A percentile compares a stretch with the other conserved stretches of the same genome.
phyloP scores from a whole-genome alignment of 1,140 invertebrate genomes.

The Thaumatotibia leucotreta region DNA sequence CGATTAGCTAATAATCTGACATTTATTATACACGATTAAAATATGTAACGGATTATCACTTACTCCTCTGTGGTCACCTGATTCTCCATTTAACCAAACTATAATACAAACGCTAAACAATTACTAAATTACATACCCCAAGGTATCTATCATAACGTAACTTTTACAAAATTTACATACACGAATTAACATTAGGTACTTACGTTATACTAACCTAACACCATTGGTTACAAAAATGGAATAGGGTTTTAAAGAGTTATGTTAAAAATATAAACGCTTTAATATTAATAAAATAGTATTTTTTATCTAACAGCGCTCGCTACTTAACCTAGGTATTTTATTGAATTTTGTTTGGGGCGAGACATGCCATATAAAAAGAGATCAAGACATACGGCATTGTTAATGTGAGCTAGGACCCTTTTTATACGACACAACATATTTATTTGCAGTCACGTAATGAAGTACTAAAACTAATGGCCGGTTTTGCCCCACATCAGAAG shows the following conservation, averaged over 20 bases:
- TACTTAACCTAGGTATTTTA: slow-evolving; percentile 24
- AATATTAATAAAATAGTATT: slow-evolving; percentile 42
- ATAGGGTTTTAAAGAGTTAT: slow-evolving; percentile 31
- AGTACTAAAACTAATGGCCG: slow-evolving; percentile 8
- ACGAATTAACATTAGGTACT: slow-evolving; percentile 32
- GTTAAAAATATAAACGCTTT: slow-evolving; percentile 52
- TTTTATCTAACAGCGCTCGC: slow-evolving; percentile 34
- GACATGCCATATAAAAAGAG: background rate
- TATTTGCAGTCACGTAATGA: slow-evolving; percentile 1
- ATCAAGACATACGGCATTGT: background rate
- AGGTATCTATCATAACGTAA: slow-evolving; percentile 19
- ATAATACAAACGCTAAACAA: slow-evolving; percentile 40
- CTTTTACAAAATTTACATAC: slow-evolving; percentile 57
- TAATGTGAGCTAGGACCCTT: background rate
- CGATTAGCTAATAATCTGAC: slow-evolving; percentile 40
- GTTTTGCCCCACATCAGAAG: background rate
- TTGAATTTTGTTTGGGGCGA: slow-evolving; percentile 26
- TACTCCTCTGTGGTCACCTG: slow-evolving; percentile 30
- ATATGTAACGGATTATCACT: slow-evolving; percentile 44
- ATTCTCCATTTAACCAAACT: slow-evolving; percentile 25
- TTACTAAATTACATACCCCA: slow-evolving; percentile 9
- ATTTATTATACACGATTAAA: slow-evolving; percentile 57
- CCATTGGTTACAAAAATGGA: slow-evolving; percentile 54
- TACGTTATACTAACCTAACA: slow-evolving; percentile 41
- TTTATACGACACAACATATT: background rate